phyloP scores from a whole-genome alignment of 2,797 vertebrate genomes.

The Danionella dracula region DNA sequence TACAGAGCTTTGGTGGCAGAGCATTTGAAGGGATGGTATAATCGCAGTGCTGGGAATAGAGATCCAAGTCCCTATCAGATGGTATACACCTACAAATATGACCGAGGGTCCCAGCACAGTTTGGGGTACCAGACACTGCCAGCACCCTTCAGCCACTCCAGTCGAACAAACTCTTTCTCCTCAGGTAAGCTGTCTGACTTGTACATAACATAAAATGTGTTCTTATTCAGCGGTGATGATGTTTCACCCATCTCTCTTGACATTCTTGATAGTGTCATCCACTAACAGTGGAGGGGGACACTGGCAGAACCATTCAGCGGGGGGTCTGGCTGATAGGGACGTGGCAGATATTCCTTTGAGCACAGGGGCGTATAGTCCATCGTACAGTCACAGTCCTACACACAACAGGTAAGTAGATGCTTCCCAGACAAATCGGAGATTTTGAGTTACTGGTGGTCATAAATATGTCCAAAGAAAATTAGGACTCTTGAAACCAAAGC shows the following conservation, averaged over 20 bases:
- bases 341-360: slow-evolving; percentile 59
- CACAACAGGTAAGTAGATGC: slow-evolving; percentile 77
- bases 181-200: slow-evolving; percentile 69
- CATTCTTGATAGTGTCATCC: slow-evolving; percentile 78
- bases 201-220: neutral
- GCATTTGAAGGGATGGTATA: slow-evolving; percentile 94
- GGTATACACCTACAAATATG: slow-evolving; percentile 76
- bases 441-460: too few species aligned
- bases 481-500: too few species aligned
- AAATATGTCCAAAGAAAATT: too few species aligned
- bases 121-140: slow-evolving; percentile 86
- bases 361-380: slow-evolving; percentile 66
- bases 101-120: slow-evolving; percentile 82
- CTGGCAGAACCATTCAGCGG: slow-evolving; percentile 79
- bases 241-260: neutral
- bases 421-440: too few species aligned
- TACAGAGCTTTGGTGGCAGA: slow-evolving; percentile 93
- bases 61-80: slow-evolving; percentile 58
- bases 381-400: slow-evolving; percentile 78
- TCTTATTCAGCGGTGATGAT: neutral
- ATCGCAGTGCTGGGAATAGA: slow-evolving; percentile 78
- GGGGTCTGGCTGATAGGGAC: slow-evolving; percentile 76
- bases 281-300: slow-evolving; percentile 74
- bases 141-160: slow-evolving; percentile 84
- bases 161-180: slow-evolving; percentile 84